Percentiles rank a stretch among this genome's conserved stretches.
These are phyloP conservation scores for Netelia virgata DNA, from an alignment of 2,888 invertebrate species.

Conservation along the genomic window DNA sequence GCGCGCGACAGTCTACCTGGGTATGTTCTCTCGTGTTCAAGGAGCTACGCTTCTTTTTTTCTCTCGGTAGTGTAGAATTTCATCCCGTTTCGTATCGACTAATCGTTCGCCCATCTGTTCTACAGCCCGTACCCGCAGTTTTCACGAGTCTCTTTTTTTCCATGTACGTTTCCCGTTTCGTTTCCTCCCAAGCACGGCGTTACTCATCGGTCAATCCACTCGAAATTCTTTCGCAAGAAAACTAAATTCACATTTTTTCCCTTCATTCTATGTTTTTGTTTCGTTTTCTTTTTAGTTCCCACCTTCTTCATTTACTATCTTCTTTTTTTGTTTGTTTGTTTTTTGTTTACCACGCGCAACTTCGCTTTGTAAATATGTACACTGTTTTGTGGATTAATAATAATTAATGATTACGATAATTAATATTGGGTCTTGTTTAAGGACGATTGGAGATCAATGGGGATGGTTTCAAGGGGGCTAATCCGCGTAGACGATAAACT, in stretches of 20 bases:
- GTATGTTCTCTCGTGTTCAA: conserved; percentile 69
- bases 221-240: conserved; percentile 68
- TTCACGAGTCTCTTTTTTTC: conserved; percentile 59
- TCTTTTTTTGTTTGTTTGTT: background rate
- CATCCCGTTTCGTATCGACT: conserved; percentile 52
- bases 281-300: conserved; percentile 62
- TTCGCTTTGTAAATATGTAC: conserved; percentile 83
- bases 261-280: conserved; percentile 70
- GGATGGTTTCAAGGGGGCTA: conserved; percentile 83
- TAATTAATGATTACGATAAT: conserved; percentile 83
- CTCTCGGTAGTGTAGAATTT: conserved; percentile 64
- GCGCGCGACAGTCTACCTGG: conserved; percentile 80
- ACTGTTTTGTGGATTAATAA: conserved; percentile 80
- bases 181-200: conserved; percentile 77
- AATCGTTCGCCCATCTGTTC: conserved; percentile 67
- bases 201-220: conserved; percentile 75
- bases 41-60: conserved; percentile 73
- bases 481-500: conserved; percentile 95
- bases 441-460: conserved; percentile 75
- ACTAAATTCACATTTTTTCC: conserved; percentile 65
- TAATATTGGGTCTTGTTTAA: conserved; percentile 77
- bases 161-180: conserved; percentile 52
- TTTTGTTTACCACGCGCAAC: conserved; percentile 62
- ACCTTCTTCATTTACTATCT: conserved; percentile 74
- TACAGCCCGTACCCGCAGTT: conserved; percentile 31